phyloP scores from a whole-genome alignment of 2,888 invertebrate genomes.

The Philhelius pedissequus region DNA sequence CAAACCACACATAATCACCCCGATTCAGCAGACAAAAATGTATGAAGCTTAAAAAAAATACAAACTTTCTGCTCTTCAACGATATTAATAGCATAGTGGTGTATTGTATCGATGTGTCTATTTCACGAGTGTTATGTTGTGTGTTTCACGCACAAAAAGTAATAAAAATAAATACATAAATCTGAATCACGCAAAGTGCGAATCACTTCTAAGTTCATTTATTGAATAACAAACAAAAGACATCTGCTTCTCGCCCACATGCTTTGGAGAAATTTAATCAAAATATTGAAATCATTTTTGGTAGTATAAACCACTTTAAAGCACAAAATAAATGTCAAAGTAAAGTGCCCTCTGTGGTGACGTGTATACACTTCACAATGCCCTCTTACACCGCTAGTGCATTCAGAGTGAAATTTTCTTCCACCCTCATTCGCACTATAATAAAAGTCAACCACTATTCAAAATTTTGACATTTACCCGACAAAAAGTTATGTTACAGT shows the following conservation, averaged over 20 bases:
- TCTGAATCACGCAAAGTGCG: constrained; percentile 35
- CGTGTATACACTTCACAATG: not conserved
- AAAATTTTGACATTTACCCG: constrained; percentile 26
- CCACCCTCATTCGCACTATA: not conserved
- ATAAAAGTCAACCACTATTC: not conserved
- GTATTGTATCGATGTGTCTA: not conserved
- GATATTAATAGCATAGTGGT: not conserved
- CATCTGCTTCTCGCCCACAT: constrained; percentile 2
- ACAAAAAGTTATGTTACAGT: constrained; percentile 20
- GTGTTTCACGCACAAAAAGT: not conserved
- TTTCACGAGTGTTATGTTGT: not conserved
- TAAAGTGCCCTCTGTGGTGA: not conserved
- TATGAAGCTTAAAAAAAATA: not conserved
- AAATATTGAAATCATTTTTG: constrained; percentile 29
- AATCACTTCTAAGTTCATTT: not conserved
- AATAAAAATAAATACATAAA: constrained; percentile 2
- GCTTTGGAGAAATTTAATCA: constrained; percentile 37
- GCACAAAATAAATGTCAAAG: not conserved
- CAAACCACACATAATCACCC: not conserved
- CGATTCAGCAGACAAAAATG: not conserved
- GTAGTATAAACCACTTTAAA: not conserved
- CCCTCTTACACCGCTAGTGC: not conserved
- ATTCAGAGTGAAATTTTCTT: not conserved
- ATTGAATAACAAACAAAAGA: constrained; percentile 37
- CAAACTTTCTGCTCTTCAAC: not conserved